These are phyloP conservation scores for Brachyptera risi DNA, from an alignment of 2,888 invertebrate species.

Conservation along the genomic window DNA sequence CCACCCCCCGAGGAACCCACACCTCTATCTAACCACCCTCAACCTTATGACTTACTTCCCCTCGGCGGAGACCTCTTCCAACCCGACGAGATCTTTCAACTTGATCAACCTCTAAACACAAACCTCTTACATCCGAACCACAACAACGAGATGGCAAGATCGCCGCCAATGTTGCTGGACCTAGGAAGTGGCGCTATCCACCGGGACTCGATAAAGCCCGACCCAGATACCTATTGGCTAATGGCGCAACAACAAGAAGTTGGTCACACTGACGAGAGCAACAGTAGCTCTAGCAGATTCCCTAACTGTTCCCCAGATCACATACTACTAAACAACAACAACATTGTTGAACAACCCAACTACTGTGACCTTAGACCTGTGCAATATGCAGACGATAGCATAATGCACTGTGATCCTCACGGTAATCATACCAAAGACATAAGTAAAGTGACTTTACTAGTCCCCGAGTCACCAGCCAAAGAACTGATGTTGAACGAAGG, in stretches of 20 bases:
- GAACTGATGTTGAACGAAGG: neutral
- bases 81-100: slow-evolving; percentile 72
- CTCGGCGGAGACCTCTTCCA: slow-evolving; percentile 65
- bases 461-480: too few relatives aligned
- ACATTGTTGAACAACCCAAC: slow-evolving; percentile 1
- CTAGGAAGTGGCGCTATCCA: slow-evolving; percentile 67
- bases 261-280: slow-evolving; percentile 28
- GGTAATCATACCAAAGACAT: neutral
- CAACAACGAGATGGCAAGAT: slow-evolving; percentile 41
- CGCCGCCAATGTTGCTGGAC: slow-evolving; percentile 67
- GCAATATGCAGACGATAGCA: slow-evolving; percentile 1
- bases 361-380: neutral
- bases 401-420: neutral
- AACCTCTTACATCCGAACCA: slow-evolving; percentile 41
- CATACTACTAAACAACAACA: slow-evolving; percentile 3
- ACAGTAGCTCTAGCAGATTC: slow-evolving; percentile 28
- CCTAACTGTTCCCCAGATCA: slow-evolving; percentile 26
- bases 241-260: slow-evolving; percentile 2
- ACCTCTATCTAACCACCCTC: slow-evolving; percentile 38
- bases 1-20: slow-evolving; percentile 43
- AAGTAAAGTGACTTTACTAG: too few relatives aligned
- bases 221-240: slow-evolving; percentile 23
- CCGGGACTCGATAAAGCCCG: slow-evolving; percentile 26
- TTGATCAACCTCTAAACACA: slow-evolving; percentile 62
- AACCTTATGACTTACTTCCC: slow-evolving; percentile 55